Conservation (phyloP, 2,888 invertebrate species). For the Tiliacea citrago region DNA sequence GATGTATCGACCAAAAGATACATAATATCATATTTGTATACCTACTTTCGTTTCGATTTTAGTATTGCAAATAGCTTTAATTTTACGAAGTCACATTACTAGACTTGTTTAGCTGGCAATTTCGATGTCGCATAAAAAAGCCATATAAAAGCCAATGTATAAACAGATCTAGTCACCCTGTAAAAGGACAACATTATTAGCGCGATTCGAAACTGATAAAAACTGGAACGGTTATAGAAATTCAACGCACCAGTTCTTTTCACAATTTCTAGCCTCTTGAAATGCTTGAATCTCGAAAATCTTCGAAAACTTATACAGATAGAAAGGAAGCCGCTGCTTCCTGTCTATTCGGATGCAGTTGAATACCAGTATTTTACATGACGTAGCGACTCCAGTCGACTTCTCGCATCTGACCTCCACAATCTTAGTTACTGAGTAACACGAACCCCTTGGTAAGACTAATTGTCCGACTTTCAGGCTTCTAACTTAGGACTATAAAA, state of each 20-base stretch:
- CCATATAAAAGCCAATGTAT: neutral
- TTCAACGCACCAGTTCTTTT: neutral
- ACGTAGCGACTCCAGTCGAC: neutral
- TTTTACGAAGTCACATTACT: neutral
- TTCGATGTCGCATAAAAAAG: neutral
- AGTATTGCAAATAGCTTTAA: conserved; percentile 4
- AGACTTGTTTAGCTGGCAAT: neutral
- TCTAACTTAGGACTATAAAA: too few species aligned
- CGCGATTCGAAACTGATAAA: neutral
- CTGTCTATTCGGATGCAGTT: neutral
- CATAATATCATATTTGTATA: neutral
- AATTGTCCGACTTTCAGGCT: neutral
- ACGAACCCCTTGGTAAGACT: neutral
- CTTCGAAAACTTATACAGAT: too few species aligned
- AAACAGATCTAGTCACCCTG: conserved; percentile 8
- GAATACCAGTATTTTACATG: neutral
- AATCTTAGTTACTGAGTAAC: neutral
- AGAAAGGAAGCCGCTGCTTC: too few species aligned
- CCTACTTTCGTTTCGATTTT: neutral
- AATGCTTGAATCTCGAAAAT: neutral
- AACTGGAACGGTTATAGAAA: neutral
- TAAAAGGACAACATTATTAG: neutral
- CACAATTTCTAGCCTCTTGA: neutral
- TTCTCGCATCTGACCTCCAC: too few species aligned
- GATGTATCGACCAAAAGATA: neutral